These are phyloP conservation scores for Lysandra bellargus DNA, from an alignment of 2,888 invertebrate genomes.

Conservation along the genomic window DNA sequence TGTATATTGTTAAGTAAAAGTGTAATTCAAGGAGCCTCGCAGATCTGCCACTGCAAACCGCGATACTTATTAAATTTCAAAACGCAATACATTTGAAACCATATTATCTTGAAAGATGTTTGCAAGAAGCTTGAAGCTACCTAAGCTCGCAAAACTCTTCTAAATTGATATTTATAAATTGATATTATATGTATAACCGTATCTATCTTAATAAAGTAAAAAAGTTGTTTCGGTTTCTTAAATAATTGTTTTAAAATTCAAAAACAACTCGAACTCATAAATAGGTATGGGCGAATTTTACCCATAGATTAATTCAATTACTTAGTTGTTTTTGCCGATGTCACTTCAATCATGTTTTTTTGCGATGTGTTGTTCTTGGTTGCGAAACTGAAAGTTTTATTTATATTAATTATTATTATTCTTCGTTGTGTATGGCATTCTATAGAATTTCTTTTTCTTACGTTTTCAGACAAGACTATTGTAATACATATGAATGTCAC, in stretches of 20 bases:
- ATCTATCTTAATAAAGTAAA: not conserved
- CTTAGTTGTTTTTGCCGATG: not conserved
- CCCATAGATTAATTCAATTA: not conserved
- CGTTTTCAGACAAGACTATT: not conserved
- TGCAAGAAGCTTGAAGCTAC: too few species aligned
- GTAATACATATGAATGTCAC: not conserved
- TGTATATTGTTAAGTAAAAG: slow-evolving; percentile 1
- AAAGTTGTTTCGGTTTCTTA: not conserved
- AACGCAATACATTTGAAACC: not conserved
- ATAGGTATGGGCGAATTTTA: not conserved
- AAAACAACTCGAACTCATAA: not conserved
- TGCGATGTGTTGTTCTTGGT: not conserved
- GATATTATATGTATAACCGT: not conserved
- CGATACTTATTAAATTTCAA: not conserved
- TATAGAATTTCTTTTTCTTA: not conserved
- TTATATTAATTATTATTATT: not conserved
- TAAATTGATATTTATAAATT: too few species aligned
- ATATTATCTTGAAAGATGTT: too few species aligned
- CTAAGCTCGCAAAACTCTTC: not conserved
- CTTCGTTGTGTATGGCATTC: not conserved
- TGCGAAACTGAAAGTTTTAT: not conserved
- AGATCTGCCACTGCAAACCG: not conserved
- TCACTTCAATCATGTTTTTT: not conserved
- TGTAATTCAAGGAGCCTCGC: not conserved
- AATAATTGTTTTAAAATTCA: not conserved